These are phyloP conservation scores for Drosophila lini DNA, from an alignment of 1,140 invertebrate genomes.

Conservation along the genomic window DNA sequence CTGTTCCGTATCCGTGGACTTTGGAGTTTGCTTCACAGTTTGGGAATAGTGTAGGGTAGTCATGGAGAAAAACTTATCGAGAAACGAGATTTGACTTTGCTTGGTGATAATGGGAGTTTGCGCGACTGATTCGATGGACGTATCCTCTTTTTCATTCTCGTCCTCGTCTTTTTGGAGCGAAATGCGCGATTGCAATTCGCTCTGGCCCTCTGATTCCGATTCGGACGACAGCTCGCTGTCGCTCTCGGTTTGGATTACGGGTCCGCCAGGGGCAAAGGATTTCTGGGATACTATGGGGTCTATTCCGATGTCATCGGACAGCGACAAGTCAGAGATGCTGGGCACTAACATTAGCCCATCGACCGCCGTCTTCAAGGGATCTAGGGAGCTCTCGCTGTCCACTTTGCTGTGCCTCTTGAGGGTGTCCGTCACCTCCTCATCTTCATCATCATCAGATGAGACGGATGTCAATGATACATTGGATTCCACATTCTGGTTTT, in stretches of 20 bases:
- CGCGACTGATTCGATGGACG: neutral
- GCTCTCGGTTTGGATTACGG: neutral
- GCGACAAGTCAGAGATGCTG: constrained; percentile 12
- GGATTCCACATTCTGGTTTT: neutral
- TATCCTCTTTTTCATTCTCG: neutral
- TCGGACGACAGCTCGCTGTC: neutral
- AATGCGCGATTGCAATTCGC: neutral
- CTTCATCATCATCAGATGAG: no score
- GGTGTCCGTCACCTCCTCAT: no score
- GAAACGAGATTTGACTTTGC: no score
- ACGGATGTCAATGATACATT: no score
- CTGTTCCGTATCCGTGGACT: no score
- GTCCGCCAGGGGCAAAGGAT: fast-evolving
- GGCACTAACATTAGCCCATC: constrained; percentile 23
- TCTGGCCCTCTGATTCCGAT: neutral
- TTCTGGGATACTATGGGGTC: fast-evolving
- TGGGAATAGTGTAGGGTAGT: no score
- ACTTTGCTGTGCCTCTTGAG: neutral
- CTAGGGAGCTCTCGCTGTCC: neutral
- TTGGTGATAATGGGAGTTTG: neutral
- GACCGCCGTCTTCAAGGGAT: neutral
- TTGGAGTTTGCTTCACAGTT: no score
- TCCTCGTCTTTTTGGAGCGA: neutral
- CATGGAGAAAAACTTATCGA: no score
- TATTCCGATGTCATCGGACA: neutral